Conservation (phyloP, 2,797 vertebrate species). For the Microcaecilia unicolor region DNA sequence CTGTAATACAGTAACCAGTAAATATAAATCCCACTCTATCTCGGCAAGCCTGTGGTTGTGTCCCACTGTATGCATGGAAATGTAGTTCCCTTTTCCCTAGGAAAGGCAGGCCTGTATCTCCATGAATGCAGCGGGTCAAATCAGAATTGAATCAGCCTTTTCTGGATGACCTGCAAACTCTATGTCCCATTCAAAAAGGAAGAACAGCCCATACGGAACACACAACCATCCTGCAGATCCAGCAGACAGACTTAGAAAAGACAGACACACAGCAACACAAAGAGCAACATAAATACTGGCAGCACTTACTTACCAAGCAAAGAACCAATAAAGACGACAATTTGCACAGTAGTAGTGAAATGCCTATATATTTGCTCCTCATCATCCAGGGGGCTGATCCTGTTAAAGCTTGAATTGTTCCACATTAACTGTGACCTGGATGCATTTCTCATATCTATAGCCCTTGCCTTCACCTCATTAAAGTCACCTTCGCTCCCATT, state of each 20-base stretch:
- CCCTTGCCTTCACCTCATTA: constrained; percentile 39
- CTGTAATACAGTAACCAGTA: no score
- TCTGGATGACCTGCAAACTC: no score
- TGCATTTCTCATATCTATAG: constrained; percentile 50
- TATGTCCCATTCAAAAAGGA: no score
- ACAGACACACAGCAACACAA: no score
- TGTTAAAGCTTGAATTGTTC: constrained; percentile 46
- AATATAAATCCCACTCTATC: no score
- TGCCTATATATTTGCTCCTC: constrained; percentile 74
- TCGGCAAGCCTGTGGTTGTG: no score
- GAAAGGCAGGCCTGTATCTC: no score
- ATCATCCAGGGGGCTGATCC: constrained; percentile 12
- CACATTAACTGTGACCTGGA: constrained; percentile 52
- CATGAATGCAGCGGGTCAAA: no score
- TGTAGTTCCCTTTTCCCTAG: no score
- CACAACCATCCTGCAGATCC: not conserved
- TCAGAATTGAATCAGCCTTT: no score
- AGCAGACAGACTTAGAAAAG: not conserved
- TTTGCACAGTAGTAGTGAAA: constrained; percentile 78
- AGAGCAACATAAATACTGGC: not conserved
- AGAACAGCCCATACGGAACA: no score
- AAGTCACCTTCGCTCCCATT: constrained; percentile 45
- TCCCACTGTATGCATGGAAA: no score
- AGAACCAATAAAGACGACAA: constrained; percentile 84
- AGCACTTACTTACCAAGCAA: constrained; percentile 73